Conservation (phyloP, 2,797 vertebrate species). For the Mormyrops attenuatus region DNA sequence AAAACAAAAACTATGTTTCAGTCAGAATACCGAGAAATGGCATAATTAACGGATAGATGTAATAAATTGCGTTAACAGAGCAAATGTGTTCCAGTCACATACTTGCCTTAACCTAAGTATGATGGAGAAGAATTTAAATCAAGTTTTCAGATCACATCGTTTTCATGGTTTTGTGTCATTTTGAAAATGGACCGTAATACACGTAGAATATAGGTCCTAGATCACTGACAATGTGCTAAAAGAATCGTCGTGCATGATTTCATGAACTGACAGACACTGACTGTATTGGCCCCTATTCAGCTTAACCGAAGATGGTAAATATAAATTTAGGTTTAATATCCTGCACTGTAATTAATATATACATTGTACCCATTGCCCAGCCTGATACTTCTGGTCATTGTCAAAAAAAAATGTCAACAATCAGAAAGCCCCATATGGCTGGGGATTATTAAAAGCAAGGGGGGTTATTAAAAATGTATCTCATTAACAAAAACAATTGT, state of each 20-base stretch:
- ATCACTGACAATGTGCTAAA: background rate
- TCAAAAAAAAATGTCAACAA: background rate
- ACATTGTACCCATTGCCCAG: background rate
- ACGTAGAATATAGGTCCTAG: background rate
- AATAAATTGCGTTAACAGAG: background rate
- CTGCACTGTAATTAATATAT: background rate
- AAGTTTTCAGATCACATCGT: background rate
- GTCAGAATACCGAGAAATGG: background rate
- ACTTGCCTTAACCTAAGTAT: background rate
- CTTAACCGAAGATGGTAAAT: background rate
- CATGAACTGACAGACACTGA: background rate
- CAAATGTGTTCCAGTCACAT: background rate
- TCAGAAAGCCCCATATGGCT: background rate
- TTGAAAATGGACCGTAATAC: background rate
- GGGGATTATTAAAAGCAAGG: background rate
- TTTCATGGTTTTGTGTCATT: background rate
- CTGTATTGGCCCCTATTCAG: background rate
- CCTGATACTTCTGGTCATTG: background rate
- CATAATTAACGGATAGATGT: background rate
- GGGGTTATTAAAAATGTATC: background rate
- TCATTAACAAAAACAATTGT: background rate
- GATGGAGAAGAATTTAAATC: slow-evolving; percentile 7
- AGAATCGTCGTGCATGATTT: background rate
- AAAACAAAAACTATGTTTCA: background rate
- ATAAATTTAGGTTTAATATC: background rate